phyloP scores from a whole-genome alignment of 2,888 invertebrate genomes.

The Drosophila longiperda region DNA sequence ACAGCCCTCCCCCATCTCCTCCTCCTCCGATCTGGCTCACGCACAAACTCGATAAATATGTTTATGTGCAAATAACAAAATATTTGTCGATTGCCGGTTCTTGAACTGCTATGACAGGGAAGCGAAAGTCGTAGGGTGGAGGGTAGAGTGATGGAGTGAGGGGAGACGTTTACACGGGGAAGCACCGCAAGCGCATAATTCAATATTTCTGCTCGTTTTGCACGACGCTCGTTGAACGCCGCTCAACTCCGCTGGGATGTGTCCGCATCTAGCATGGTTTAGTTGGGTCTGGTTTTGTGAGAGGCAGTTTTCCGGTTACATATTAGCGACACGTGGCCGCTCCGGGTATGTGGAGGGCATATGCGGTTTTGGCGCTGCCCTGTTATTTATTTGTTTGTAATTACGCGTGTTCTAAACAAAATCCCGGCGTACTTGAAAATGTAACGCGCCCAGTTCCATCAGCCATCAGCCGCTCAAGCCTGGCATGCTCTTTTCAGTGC shows the following conservation, averaged over 20 bases:
- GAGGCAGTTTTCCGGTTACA: constrained; percentile 31
- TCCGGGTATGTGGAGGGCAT: constrained; percentile 31
- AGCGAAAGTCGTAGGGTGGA: not conserved
- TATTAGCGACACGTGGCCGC: constrained; percentile 76
- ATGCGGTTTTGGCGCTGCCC: constrained; percentile 62
- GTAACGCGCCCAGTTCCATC: constrained; percentile 45
- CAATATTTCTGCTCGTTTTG: constrained; percentile 84
- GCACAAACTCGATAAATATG: constrained; percentile 78
- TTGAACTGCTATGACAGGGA: constrained; percentile 19
- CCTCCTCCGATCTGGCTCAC: constrained; percentile 5
- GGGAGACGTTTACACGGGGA: constrained; percentile 37
- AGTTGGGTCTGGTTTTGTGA: not conserved
- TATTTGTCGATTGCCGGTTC: constrained; percentile 83
- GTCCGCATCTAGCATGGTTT: constrained; percentile 7
- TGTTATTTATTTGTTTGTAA: constrained; percentile 83
- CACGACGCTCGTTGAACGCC: constrained; percentile 72
- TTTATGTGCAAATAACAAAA: constrained; percentile 81
- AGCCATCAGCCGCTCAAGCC: constrained; percentile 18
- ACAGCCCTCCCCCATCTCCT: constrained; percentile 6
- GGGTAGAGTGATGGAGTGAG: no score
- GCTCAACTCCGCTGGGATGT: constrained; percentile 63
- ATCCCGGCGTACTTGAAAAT: constrained; percentile 73
- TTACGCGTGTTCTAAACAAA: constrained; percentile 80
- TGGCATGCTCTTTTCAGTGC: constrained; percentile 66
- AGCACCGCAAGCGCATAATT: constrained; percentile 83